These are phyloP conservation scores for Puma concolor DNA, from an alignment of 2,113 vertebrate species.

Conservation along the genomic window DNA sequence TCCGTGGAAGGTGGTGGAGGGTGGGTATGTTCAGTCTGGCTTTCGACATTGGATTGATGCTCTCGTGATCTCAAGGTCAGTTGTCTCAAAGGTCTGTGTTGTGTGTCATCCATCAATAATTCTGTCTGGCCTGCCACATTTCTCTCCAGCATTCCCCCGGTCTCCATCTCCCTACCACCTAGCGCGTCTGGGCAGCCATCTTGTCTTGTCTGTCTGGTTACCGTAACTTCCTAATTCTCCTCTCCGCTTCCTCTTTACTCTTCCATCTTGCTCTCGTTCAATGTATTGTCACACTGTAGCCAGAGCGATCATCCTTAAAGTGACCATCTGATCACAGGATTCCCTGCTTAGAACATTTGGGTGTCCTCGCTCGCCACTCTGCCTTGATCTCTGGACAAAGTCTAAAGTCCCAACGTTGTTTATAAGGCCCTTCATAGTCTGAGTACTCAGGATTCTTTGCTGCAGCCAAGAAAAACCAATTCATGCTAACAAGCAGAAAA, in stretches of 20 bases:
- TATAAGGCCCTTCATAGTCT: not conserved
- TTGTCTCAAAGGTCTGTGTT: not conserved
- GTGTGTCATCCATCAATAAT: not conserved
- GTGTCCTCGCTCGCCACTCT: not conserved
- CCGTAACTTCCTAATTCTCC: not conserved
- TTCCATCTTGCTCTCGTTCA: not conserved
- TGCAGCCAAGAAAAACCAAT: not conserved
- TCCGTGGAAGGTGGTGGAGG: not conserved
- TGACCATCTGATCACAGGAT: not conserved
- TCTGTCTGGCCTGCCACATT: not conserved
- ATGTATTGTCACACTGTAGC: not conserved
- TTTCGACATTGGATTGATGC: no score
- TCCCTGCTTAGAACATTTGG: not conserved
- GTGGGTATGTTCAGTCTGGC: not conserved
- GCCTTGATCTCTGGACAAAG: not conserved
- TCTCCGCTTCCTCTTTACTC: not conserved
- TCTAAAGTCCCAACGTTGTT: not conserved
- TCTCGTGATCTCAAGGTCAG: not conserved
- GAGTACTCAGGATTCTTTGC: not conserved
- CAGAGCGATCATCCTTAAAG: not conserved
- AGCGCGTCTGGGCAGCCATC: not conserved
- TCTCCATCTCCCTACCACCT: not conserved
- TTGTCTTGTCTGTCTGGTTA: not conserved
- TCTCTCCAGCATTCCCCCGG: not conserved
- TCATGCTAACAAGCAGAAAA: constrained; percentile 17